These are phyloP conservation scores for Leptocoma aspasia DNA, from an alignment of 2,113 vertebrate genomes.

Conservation along the genomic window DNA sequence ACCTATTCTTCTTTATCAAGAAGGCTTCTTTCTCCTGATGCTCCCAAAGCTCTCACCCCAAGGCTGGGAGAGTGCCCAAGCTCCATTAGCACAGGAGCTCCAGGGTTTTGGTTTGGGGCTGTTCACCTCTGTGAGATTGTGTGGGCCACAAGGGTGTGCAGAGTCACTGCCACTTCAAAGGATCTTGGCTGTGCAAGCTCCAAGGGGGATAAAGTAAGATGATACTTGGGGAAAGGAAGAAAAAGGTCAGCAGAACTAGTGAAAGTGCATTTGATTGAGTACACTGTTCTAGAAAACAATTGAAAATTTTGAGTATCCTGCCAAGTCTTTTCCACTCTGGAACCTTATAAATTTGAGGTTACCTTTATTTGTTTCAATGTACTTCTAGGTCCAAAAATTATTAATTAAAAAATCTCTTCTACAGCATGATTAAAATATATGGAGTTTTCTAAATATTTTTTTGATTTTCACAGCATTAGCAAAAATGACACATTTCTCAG, in stretches of 20 bases:
- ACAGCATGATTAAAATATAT: background rate
- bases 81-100: background rate
- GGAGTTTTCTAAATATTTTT: background rate
- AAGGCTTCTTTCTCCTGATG: accelerated
- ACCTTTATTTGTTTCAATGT: background rate
- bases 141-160: background rate
- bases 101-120: background rate
- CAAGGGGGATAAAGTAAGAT: background rate
- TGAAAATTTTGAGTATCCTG: background rate
- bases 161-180: background rate
- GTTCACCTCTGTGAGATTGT: background rate
- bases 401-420: background rate
- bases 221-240: background rate
- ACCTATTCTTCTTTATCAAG: background rate
- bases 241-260: background rate
- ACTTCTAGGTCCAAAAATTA: background rate
- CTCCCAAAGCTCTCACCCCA: background rate
- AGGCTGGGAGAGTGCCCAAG: background rate
- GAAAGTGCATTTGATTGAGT: background rate
- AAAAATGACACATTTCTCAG: background rate
- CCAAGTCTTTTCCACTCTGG: background rate
- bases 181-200: background rate
- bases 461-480: background rate
- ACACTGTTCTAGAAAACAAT: background rate
- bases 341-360: background rate